Conservation (phyloP, 2,888 invertebrate species). For the Zaprionus lineosus region DNA sequence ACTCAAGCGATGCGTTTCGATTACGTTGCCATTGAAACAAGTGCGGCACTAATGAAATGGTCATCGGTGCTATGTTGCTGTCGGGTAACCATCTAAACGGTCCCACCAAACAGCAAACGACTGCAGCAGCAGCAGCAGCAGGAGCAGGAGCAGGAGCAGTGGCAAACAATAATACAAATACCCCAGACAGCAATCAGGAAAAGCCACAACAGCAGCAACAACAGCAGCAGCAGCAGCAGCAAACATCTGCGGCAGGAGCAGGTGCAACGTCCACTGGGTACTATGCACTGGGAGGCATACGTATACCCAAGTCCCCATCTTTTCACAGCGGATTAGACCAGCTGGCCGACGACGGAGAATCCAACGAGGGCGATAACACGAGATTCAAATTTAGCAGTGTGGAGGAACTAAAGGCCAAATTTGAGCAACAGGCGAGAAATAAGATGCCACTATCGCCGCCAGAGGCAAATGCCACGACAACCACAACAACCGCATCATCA, state of each 20-base stretch:
- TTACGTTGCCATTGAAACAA: conserved; percentile 62
- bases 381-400: conserved; percentile 69
- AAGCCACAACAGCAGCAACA: conserved; percentile 2
- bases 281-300: conserved; percentile 83
- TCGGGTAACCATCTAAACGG: conserved; percentile 81
- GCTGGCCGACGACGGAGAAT: conserved; percentile 83
- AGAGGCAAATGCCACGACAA: conserved; percentile 37
- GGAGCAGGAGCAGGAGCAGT: conserved; percentile 20
- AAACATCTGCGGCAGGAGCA: conserved; percentile 10
- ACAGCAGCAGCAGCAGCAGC: conserved; percentile 19
- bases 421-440: conserved; percentile 68
- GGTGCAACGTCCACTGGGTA: conserved; percentile 47
- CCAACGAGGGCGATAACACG: conserved; percentile 17
- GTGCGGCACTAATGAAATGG: conserved; percentile 82
- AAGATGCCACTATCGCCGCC: conserved; percentile 79
- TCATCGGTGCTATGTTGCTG: conserved; percentile 83
- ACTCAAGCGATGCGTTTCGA: conserved; percentile 49
- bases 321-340: conserved; percentile 93
- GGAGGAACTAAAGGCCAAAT: conserved; percentile 77
- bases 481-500: conserved; percentile 48
- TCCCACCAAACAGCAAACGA: conserved; percentile 56
- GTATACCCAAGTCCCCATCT: conserved; percentile 93
- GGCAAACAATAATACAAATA: conserved; percentile 17
- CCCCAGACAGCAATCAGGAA: not conserved
- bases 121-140: conserved; percentile 18